These are phyloP conservation scores for Tenualosa ilisha DNA, from an alignment of 2,797 vertebrate species.

Conservation along the genomic window DNA sequence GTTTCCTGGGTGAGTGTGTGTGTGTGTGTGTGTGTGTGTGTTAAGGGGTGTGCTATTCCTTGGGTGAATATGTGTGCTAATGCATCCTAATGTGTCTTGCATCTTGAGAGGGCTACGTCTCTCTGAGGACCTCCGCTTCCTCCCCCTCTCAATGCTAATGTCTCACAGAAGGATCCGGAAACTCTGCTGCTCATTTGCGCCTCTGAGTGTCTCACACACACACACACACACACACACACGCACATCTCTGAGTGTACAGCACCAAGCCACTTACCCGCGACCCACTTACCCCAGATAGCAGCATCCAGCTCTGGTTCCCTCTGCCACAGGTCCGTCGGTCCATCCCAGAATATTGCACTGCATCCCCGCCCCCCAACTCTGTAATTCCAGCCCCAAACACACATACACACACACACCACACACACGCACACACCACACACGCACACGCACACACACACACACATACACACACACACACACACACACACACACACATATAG, in stretches of 20 bases:
- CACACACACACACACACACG: no score
- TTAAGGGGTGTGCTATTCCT: background rate
- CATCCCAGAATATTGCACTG: no score
- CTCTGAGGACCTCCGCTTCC: background rate
- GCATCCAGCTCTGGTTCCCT: background rate
- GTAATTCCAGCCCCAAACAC: no score
- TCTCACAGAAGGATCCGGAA: constrained; percentile 50
- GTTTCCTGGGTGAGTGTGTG: background rate
- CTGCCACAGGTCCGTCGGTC: no score
- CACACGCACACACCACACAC: no score
- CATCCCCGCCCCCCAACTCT: no score
- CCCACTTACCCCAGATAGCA: constrained; percentile 46
- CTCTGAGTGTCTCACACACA: no score
- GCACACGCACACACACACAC: background rate
- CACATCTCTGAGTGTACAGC: background rate
- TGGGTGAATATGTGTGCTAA: background rate
- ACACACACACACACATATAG: background rate
- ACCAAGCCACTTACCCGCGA: constrained; percentile 31
- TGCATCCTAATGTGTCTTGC: background rate
- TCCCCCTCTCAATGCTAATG: constrained; percentile 53
- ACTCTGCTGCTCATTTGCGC: constrained; percentile 2
- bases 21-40: background rate
- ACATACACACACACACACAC: background rate
- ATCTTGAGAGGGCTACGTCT: background rate
- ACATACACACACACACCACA: no score